These are phyloP conservation scores for Eristalis tenax DNA, from an alignment of 2,888 invertebrate genomes.

Conservation along the genomic window DNA sequence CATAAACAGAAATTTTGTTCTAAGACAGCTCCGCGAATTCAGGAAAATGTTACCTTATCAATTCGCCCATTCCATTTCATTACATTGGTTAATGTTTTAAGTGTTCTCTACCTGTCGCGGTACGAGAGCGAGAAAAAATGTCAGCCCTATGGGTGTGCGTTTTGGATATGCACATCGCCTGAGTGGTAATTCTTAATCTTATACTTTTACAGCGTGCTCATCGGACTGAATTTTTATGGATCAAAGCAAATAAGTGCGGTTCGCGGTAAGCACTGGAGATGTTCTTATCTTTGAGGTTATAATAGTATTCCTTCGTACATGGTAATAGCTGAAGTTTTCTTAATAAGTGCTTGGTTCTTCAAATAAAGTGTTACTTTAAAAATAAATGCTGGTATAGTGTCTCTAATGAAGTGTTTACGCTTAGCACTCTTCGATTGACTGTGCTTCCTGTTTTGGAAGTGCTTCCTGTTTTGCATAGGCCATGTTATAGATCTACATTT, in stretches of 20 bases:
- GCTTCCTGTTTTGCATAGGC: neutral
- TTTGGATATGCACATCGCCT: neutral
- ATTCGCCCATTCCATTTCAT: constrained; percentile 71
- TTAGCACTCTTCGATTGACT: neutral
- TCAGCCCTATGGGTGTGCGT: neutral
- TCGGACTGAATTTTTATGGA: constrained; percentile 63
- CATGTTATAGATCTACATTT: too few species aligned
- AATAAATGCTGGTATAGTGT: neutral
- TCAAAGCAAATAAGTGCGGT: constrained; percentile 46
- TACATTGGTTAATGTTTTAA: constrained; percentile 70
- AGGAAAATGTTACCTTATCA: constrained; percentile 67
- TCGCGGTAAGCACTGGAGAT: neutral
- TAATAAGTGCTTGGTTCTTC: neutral
- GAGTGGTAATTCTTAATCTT: constrained; percentile 43
- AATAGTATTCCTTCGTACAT: constrained; percentile 20
- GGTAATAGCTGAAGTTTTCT: neutral
- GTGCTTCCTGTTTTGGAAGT: too few species aligned
- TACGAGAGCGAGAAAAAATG: neutral
- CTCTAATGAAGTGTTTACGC: neutral
- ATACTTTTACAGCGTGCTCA: constrained; percentile 45
- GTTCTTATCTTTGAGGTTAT: constrained; percentile 43
- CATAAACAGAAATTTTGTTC: constrained; percentile 58
- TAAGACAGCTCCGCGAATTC: constrained; percentile 45
- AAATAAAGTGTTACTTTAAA: neutral
- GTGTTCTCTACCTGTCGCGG: constrained; percentile 47